phyloP scores from a whole-genome alignment of 2,113 vertebrate genomes.

The Pollachius pollachius region DNA sequence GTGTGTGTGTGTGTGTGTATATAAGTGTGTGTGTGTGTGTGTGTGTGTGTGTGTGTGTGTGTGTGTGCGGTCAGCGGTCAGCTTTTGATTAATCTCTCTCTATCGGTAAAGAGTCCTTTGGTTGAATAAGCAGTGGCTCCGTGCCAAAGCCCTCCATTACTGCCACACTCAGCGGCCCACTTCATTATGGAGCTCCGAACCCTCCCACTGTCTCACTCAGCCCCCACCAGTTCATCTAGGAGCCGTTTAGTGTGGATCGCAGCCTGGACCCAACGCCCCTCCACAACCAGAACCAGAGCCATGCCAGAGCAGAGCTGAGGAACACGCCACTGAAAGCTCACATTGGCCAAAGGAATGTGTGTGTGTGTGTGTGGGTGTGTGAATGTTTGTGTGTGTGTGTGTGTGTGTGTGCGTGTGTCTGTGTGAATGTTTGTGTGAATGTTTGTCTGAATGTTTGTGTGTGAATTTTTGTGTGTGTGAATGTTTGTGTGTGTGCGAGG shows the following conservation, averaged over 20 bases:
- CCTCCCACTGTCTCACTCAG: slow-evolving; percentile 48
- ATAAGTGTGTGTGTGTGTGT: too few species aligned
- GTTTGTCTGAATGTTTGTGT: background rate
- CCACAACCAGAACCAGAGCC: slow-evolving; percentile 5
- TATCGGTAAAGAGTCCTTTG: slow-evolving; percentile 30
- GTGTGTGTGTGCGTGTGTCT: slow-evolving; percentile 9
- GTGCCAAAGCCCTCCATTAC: slow-evolving; percentile 36
- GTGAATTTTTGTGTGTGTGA: background rate
- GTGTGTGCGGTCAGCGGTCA: slow-evolving; percentile 28
- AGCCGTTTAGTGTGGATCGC: slow-evolving; percentile 45
- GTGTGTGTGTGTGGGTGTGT: slow-evolving; percentile 11
- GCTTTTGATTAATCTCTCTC: slow-evolving; percentile 43
- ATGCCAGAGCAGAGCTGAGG: slow-evolving; percentile 21
- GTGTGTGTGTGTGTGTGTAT: too few species aligned
- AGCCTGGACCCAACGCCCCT: slow-evolving; percentile 33
- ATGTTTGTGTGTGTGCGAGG: slow-evolving; percentile 4
- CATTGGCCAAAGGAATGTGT: slow-evolving; percentile 7
- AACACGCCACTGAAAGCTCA: slow-evolving; percentile 39
- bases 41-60: too few species aligned
- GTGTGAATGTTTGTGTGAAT: slow-evolving; percentile 8
- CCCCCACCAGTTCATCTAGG: slow-evolving; percentile 61
- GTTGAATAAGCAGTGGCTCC: slow-evolving; percentile 38
- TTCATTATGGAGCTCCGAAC: slow-evolving; percentile 49
- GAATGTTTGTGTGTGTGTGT: slow-evolving; percentile 11
- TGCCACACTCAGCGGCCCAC: slow-evolving; percentile 29